Conservation (phyloP, 2,113 vertebrate species). For the Chaetops frenatus region DNA sequence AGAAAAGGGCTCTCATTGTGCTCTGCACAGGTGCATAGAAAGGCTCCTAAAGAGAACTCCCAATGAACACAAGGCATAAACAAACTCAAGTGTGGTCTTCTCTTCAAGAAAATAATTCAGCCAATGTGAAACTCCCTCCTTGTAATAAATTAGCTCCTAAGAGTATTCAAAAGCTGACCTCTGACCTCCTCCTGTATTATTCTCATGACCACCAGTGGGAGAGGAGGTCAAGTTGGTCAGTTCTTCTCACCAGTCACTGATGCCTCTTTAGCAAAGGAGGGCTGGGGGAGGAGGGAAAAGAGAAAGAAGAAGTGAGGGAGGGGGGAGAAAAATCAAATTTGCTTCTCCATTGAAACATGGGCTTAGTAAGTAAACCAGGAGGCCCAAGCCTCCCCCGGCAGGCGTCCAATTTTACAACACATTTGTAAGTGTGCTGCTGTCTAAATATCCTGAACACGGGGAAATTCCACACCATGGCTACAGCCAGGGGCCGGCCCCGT, state of each 20-base stretch:
- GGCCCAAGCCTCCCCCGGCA: constrained; percentile 39
- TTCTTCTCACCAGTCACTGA: constrained; percentile 63
- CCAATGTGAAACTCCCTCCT: constrained; percentile 65
- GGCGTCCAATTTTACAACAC: constrained; percentile 50
- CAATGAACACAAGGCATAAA: constrained; percentile 65
- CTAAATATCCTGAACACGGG: constrained; percentile 64
- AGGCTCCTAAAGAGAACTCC: constrained; percentile 53
- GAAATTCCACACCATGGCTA: constrained; percentile 73
- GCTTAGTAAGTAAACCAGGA: constrained; percentile 57
- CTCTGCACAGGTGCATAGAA: constrained; percentile 54
- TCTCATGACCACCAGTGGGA: constrained; percentile 65
- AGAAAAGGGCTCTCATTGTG: constrained; percentile 49
- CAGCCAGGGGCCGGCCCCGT: background rate
- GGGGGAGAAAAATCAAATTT: constrained; percentile 46
- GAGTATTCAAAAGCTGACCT: constrained; percentile 64
- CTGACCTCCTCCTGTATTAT: constrained; percentile 36
- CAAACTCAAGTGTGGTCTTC: constrained; percentile 66
- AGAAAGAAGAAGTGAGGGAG: constrained; percentile 8
- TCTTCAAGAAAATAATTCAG: constrained; percentile 62
- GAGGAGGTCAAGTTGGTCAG: constrained; percentile 64
- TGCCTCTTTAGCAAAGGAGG: constrained; percentile 53
- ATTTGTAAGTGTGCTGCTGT: constrained; percentile 69
- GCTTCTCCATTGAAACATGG: constrained; percentile 47
- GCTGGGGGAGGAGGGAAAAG: background rate
- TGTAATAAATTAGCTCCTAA: constrained; percentile 68